These are phyloP conservation scores for Orycteropus afer DNA, from an alignment of 2,113 vertebrate species.

Conservation along the genomic window DNA sequence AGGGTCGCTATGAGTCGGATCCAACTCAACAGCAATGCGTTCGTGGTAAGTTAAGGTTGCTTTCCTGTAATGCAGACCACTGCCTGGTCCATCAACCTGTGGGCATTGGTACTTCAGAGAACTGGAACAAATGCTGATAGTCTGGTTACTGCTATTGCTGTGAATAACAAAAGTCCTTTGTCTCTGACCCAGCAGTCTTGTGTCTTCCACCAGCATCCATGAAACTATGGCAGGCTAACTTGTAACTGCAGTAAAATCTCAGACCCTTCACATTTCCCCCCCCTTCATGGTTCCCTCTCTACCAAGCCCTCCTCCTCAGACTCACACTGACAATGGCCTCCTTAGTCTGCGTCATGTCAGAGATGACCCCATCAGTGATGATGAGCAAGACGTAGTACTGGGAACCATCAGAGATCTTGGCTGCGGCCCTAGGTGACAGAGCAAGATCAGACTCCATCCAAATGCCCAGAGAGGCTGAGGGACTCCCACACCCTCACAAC, in stretches of 20 bases:
- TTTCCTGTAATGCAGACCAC: neutral
- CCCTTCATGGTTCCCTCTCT: neutral
- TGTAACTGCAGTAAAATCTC: neutral
- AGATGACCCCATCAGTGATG: slow-evolving; percentile 98
- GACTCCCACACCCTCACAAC: no score
- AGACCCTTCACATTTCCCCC: neutral
- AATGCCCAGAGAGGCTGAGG: neutral
- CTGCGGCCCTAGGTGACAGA: slow-evolving; percentile 87
- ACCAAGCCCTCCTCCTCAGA: slow-evolving; percentile 35
- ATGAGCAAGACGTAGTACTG: slow-evolving; percentile 98
- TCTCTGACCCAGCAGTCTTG: neutral
- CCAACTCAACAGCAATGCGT: no score
- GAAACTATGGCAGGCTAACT: neutral
- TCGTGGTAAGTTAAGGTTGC: neutral
- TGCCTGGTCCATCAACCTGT: neutral
- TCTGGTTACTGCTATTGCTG: neutral
- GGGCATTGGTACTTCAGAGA: neutral
- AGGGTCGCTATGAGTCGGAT: no score
- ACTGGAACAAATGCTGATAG: neutral
- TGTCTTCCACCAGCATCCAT: neutral
- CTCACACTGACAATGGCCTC: slow-evolving; percentile 97
- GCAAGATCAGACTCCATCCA: neutral
- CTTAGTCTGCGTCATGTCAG: slow-evolving; percentile 98
- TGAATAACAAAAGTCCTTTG: neutral
- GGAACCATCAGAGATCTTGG: slow-evolving; percentile 94